Conservation (phyloP, 2,113 vertebrate genomes). For the Bostrychus sinensis region DNA sequence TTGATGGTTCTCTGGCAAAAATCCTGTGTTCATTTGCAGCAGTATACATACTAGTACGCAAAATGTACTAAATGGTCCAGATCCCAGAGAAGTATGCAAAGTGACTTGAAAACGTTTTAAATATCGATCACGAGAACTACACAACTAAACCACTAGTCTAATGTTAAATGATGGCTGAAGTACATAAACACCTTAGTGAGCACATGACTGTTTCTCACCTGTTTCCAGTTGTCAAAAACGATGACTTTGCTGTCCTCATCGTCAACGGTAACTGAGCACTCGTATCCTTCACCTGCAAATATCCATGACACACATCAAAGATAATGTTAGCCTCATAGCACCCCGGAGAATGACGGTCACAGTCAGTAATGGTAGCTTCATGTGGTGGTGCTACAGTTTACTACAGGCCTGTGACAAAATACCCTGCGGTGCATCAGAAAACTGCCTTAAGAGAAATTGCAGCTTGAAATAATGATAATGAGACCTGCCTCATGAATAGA, state of each 20-base stretch:
- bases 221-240: constrained; percentile 83
- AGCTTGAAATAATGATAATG: background rate
- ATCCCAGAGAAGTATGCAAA: no score
- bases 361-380: background rate
- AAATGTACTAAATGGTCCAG: no score
- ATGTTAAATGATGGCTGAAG: no score
- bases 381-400: background rate
- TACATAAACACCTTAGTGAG: no score
- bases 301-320: constrained; percentile 12
- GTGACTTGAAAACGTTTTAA: no score
- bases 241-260: constrained; percentile 82
- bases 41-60: no score
- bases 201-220: constrained; percentile 63
- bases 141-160: no score
- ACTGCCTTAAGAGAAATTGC: background rate
- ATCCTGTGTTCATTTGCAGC: no score
- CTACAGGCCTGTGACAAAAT: background rate
- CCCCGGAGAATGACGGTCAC: background rate
- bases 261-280: constrained; percentile 77
- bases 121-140: no score
- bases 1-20: no score
- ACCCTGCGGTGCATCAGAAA: background rate
- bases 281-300: constrained; percentile 78
- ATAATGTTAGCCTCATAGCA: background rate
- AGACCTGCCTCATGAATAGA: constrained; percentile 4